Base-by-base conservation (phyloP, 2,797 vertebrate genomes). In the Argyrosomus regius region DNA sequence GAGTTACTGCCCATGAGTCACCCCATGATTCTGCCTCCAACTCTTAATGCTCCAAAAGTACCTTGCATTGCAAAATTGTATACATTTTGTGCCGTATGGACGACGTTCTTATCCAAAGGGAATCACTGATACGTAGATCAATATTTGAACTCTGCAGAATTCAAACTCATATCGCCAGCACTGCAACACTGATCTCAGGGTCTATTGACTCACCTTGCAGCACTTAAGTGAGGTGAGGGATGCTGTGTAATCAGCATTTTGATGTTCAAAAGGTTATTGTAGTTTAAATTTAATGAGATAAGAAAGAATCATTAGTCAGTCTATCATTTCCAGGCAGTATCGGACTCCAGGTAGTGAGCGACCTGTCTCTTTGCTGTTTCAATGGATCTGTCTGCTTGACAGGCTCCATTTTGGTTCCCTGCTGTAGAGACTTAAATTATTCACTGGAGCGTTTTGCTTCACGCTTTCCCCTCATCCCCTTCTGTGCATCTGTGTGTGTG, bases 1-100 rank as follows among this genome's bases (percentile, higher is more conserved):
- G 88, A 99, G 98, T 95, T 96, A 87, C 92, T 89, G 87, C 96
- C 95, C 93, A 63, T 17, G 24, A 75, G 75, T 78, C 62, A 46
- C 81, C 57, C 65, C 53, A 45, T 12, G 50, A 79, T 66, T 62
- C 65, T 54, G 14, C 57, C 35, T 69, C 56, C 54, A 48, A 58
- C 61, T 26, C 66, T 48, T 28, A 57, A 57, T 66, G 12, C 65
- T 54, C 65, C n/a, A 10, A 20, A 61, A 50, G 39, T 54, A 50
- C 45, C 82, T 46, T 61, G 60, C 54, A 3, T 71, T 68, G 26
- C 49, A 77, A 18, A 35, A 12, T 72, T 61, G 17, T 63, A 56
- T 18, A 56, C 54, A 18, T 35, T 76, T 80, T 72, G 48, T 50
- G 69, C 65, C 26, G 22, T 14, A 35, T 18, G 16, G 41, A 2